Evolutionary conservation across 64 coral and sea anemone genomes (phyloP).

Genomic region (Orbicella faveolata): DNA sequence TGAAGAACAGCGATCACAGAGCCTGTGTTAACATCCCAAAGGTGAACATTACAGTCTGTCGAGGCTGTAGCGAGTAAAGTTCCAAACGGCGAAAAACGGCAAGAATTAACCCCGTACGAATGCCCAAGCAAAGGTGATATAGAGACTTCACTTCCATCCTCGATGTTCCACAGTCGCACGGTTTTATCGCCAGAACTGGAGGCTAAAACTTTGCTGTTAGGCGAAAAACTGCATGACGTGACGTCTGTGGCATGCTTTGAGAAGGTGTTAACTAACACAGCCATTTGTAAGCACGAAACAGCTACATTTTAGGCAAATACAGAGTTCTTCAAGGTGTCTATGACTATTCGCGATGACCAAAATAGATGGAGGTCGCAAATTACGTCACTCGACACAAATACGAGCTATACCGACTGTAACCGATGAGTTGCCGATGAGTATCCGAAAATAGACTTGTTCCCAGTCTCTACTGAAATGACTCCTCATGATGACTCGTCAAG

Average conservation of each 20-base stretch:
- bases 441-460: not conserved
- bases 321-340: not conserved
- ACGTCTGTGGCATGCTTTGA: constrained; percentile 88
- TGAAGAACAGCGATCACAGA: constrained; percentile 83
- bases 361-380: not conserved
- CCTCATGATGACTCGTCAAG: too few species aligned
- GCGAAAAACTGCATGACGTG: constrained; percentile 86
- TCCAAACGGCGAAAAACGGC: constrained; percentile 94
- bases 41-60: constrained; percentile 84
- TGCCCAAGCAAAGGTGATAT: constrained; percentile 86
- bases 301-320: constrained; percentile 1
- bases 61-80: constrained; percentile 95
- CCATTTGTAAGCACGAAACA: constrained; percentile 59
- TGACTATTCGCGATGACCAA: not conserved
- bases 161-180: constrained; percentile 87
- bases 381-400: constrained; percentile 13
- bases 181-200: constrained; percentile 96
- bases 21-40: constrained; percentile 89
- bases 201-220: constrained; percentile 86
- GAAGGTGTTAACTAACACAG: constrained; percentile 73
- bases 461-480: not conserved
- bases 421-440: not conserved
- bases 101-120: constrained; percentile 90
- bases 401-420: not conserved
- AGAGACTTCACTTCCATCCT: constrained; percentile 76